A percentile compares a stretch with the other conserved stretches of the same genome.
Evolutionary conservation across 2,888 invertebrate species (phyloP).

Genomic region (Polyommatus icarus): DNA sequence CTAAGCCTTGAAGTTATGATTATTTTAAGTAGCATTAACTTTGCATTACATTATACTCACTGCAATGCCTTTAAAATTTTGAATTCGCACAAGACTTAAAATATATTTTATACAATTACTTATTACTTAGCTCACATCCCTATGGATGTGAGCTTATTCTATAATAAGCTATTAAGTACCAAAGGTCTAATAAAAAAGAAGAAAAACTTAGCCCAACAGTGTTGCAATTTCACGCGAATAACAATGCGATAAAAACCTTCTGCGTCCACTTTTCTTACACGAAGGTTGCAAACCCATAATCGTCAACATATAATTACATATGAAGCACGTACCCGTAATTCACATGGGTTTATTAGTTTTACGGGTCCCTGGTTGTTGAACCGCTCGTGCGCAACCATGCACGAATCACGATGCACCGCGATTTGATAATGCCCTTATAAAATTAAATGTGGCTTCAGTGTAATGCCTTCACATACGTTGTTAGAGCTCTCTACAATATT

Average conservation of each 20-base stretch:
- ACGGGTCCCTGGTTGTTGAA: constrained; percentile 65
- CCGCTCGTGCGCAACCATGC: constrained; percentile 58
- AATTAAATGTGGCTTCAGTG: constrained; percentile 21
- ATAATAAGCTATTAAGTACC: too few relatives aligned
- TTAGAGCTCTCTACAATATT: background rate
- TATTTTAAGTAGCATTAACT: background rate
- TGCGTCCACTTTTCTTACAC: background rate
- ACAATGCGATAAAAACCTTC: constrained; percentile 4
- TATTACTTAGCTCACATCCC: too few relatives aligned
- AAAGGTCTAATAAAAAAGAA: too few relatives aligned
- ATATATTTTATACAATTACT: too few relatives aligned
- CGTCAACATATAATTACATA: constrained; percentile 16
- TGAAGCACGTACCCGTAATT: constrained; percentile 46
- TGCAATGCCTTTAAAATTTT: background rate
- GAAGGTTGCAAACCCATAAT: background rate
- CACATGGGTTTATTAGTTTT: constrained; percentile 56
- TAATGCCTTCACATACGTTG: background rate
- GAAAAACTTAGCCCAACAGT: background rate
- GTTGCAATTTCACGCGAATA: constrained; percentile 13
- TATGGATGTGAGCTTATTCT: too few relatives aligned
- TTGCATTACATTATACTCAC: background rate
- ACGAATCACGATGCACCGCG: constrained; percentile 63
- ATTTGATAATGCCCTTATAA: constrained; percentile 57
- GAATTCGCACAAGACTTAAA: background rate
- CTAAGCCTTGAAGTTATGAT: background rate